Base-by-base conservation (phyloP, 1,140 invertebrate genomes). In the Myzus persicae region DNA sequence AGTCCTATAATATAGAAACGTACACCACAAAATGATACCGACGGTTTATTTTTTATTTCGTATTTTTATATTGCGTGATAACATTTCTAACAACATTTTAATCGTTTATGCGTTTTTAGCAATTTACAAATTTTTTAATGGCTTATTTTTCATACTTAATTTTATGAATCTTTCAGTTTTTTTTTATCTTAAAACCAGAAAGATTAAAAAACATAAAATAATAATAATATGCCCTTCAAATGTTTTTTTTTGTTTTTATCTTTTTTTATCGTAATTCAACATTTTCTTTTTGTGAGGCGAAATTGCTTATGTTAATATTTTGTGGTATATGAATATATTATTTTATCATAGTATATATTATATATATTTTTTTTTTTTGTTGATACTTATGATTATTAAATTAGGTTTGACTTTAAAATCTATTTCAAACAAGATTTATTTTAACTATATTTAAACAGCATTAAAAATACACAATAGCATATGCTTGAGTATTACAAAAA, bases 221-320 rank as follows among this genome's bases (percentile, higher is more conserved):
- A n/a, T n/a, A 67, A n/a, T 14, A 67, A 67, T 4, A n/a, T 11
- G 31, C 14, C 14, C n/a, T 59, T 59, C 26, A 18, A 46, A 44
- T 44, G 2, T 4, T 42, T 48, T 48, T 48, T 20, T 48, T 51
- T 22, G 11, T 51, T 51, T 51, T 3, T 51, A 11, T 22, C 2
- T 51, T 51, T 36, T 54, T 76, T 76, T 1, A 76, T 18, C n/a
- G 4, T 0, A 76, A 67, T n/a, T 67, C 59, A 67, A 76, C 59
- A 18, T 76, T n/a, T 76, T n/a, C 11, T 8, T 76, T 76, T 76
- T 76, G 59, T 76, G 2, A 6, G 14, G 4, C 14, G n/a, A 36
- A 76, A 76, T 76, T 76, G 59, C 31, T 36, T 76, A n/a, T 76
- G 59, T 76, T 76, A 76, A 76, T 76, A 76, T 76, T n/a, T 76